These are phyloP conservation scores for Threskiornis aethiopicus DNA, from an alignment of 2,797 vertebrate genomes.

Conservation along the genomic window DNA sequence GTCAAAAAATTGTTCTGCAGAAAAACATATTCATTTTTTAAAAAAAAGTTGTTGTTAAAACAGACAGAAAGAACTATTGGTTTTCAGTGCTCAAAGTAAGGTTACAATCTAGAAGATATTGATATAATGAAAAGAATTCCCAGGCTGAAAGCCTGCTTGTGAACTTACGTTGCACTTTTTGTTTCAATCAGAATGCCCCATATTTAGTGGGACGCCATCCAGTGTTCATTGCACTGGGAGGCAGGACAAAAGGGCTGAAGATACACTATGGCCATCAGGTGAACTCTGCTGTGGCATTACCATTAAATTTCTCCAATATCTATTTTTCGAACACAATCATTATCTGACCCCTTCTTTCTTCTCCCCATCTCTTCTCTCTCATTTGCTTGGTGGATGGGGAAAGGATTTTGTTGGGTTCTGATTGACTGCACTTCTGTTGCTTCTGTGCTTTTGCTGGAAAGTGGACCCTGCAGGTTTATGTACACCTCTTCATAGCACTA, in stretches of 20 bases:
- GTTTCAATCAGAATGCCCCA: not conserved
- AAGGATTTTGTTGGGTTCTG: not conserved
- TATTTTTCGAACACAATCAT: not conserved
- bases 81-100: not conserved
- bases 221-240: not conserved
- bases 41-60: not conserved
- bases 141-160: not conserved
- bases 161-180: not conserved
- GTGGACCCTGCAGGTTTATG: not conserved
- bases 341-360: not conserved
- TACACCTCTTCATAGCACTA: not conserved
- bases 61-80: not conserved
- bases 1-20: not conserved
- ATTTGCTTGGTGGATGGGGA: not conserved
- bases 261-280: not conserved
- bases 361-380: not conserved
- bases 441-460: not conserved
- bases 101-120: not conserved
- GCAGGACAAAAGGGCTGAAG: not conserved
- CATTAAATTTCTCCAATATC: not conserved
- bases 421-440: not conserved
- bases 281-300: not conserved
- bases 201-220: not conserved
- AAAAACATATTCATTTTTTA: not conserved
- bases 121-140: not conserved